phyloP scores from a whole-genome alignment of 1,140 invertebrate species.

The Coelopa frigida region DNA sequence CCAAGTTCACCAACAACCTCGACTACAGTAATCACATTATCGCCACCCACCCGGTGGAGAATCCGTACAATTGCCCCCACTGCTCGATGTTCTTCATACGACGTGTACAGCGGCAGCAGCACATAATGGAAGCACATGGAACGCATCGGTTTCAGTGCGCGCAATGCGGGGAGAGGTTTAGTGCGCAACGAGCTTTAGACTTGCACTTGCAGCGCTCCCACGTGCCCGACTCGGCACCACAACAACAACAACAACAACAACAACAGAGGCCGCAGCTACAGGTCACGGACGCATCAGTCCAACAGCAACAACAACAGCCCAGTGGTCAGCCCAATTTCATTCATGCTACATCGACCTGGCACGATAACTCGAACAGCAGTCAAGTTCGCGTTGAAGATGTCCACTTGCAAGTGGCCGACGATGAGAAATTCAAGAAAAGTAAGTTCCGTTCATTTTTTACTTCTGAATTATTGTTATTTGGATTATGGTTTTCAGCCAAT shows the following conservation, averaged over 20 bases:
- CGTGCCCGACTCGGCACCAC: background rate
- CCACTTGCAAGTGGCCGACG: slow-evolving; percentile 23
- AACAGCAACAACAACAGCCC: slow-evolving; percentile 8
- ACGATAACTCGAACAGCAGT: slow-evolving; percentile 4
- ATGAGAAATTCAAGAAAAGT: slow-evolving; percentile 13
- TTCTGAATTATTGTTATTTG: too few species aligned
- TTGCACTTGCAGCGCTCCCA: slow-evolving; percentile 34
- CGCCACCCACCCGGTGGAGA: slow-evolving; percentile 31
- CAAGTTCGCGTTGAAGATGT: slow-evolving; percentile 32
- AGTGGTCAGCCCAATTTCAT: slow-evolving; percentile 7
- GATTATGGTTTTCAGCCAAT: too few species aligned
- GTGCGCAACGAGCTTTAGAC: slow-evolving; percentile 32
- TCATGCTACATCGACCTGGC: background rate
- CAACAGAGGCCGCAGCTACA: slow-evolving; percentile 6
- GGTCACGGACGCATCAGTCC: background rate
- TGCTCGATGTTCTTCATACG: slow-evolving; percentile 30
- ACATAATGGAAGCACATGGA: slow-evolving; percentile 31
- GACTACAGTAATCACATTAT: slow-evolving; percentile 40
- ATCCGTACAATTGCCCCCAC: slow-evolving; percentile 36
- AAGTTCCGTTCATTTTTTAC: slow-evolving; percentile 1
- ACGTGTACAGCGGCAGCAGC: slow-evolving; percentile 31
- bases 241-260: slow-evolving; percentile 5
- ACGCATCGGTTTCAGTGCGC: slow-evolving; percentile 36
- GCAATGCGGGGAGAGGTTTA: slow-evolving; percentile 34
- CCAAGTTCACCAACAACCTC: slow-evolving; percentile 33